Conservation (phyloP, 1,140 invertebrate genomes). For the Ceratina japonica region DNA sequence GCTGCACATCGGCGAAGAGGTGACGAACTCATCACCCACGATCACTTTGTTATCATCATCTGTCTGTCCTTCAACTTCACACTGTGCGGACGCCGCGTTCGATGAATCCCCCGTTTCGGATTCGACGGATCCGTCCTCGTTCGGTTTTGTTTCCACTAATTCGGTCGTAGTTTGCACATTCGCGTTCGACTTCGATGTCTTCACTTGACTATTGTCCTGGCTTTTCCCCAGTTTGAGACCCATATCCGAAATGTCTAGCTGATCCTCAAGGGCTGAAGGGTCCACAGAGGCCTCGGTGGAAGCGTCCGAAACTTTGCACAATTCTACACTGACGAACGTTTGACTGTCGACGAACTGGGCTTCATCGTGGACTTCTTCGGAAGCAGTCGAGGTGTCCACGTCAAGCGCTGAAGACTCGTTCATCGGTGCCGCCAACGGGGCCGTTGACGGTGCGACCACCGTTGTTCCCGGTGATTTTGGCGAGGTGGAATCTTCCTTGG, state of each 20-base stretch:
- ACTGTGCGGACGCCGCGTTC: background rate
- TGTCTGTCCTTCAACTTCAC: background rate
- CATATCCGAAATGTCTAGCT: background rate
- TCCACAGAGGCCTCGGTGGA: background rate
- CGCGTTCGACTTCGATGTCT: background rate
- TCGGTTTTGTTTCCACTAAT: background rate
- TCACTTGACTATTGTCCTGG: background rate
- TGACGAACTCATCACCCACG: too few relatives aligned
- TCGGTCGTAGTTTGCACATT: too few relatives aligned
- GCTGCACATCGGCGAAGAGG: slow-evolving; percentile 41
- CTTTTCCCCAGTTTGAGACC: slow-evolving; percentile 7
- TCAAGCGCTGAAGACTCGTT: background rate
- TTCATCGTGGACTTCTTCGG: background rate
- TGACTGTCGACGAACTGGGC: background rate
- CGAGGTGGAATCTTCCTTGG: slow-evolving; percentile 72
- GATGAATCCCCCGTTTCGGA: background rate
- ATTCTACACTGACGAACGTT: background rate
- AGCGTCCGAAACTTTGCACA: background rate
- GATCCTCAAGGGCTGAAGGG: background rate
- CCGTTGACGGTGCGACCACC: background rate
- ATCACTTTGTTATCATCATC: background rate
- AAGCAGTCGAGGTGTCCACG: background rate
- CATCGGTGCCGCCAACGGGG: background rate
- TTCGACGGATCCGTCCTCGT: background rate
- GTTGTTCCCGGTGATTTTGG: slow-evolving; percentile 35